Evolutionary conservation across 2,888 invertebrate species (phyloP).

Genomic region (Ephialtes manifestator): DNA sequence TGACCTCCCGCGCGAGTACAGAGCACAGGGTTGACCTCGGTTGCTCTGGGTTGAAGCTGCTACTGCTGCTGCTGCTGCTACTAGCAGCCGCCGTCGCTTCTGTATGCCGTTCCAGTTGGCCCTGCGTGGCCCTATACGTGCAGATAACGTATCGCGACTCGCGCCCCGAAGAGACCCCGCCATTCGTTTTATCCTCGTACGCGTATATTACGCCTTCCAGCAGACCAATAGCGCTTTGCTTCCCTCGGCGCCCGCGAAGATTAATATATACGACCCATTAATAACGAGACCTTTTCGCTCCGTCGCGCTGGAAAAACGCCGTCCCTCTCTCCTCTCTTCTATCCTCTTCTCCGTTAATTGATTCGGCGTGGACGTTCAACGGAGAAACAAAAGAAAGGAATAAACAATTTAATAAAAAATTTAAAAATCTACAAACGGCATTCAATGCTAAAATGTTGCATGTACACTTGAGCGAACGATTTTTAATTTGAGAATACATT

Average conservation of each 20-base stretch:
- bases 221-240: slow-evolving; percentile 52
- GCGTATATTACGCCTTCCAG: slow-evolving; percentile 76
- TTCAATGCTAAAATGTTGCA: slow-evolving; percentile 65
- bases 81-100: slow-evolving; percentile 37
- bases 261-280: slow-evolving; percentile 80
- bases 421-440: slow-evolving; percentile 14
- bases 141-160: slow-evolving; percentile 83
- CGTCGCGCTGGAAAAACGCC: slow-evolving; percentile 72
- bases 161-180: slow-evolving; percentile 76
- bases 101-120: slow-evolving; percentile 31
- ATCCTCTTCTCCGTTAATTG: slow-evolving; percentile 63
- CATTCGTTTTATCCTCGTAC: slow-evolving; percentile 81
- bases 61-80: slow-evolving; percentile 37
- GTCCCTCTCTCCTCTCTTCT: slow-evolving; percentile 48
- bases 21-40: slow-evolving; percentile 61
- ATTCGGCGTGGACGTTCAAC: slow-evolving; percentile 57
- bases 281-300: slow-evolving; percentile 79
- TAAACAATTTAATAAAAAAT: slow-evolving; percentile 21
- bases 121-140: slow-evolving; percentile 57
- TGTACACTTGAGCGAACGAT: slow-evolving; percentile 23
- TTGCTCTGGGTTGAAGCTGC: slow-evolving; percentile 45
- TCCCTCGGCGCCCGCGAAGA: slow-evolving; percentile 73
- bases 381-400: slow-evolving; percentile 44
- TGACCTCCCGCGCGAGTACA: slow-evolving; percentile 73
- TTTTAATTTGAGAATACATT: slow-evolving; percentile 28